Evolutionary conservation across 1,140 invertebrate genomes (phyloP).

Genomic region (Micrasema minimum): DNA sequence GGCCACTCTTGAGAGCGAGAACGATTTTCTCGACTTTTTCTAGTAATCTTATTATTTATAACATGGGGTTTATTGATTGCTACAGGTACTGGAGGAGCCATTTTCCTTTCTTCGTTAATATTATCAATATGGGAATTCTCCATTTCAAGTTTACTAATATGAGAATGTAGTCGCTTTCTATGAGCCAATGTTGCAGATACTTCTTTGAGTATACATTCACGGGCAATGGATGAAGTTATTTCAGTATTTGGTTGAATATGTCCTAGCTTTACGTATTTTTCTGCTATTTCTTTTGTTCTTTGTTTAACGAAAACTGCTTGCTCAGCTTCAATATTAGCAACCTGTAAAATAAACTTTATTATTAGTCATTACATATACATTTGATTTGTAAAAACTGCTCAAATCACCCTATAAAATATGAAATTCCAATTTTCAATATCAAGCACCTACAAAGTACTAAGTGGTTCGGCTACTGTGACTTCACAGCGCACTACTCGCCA

Average conservation of each 20-base stretch:
- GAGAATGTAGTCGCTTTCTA: constrained; percentile 81
- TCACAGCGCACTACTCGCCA: too few relatives aligned
- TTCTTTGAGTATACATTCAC: constrained; percentile 85
- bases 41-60: constrained; percentile 63
- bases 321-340: constrained; percentile 73
- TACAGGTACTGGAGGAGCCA: constrained; percentile 65
- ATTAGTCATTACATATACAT: not conserved
- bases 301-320: constrained; percentile 75
- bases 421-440: too few relatives aligned
- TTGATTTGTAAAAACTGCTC: too few relatives aligned
- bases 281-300: constrained; percentile 75
- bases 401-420: too few relatives aligned
- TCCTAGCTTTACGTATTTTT: constrained; percentile 71
- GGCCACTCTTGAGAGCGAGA: constrained; percentile 90
- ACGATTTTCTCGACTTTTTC: constrained; percentile 78
- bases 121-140: constrained; percentile 81
- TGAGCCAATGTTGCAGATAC: constrained; percentile 84
- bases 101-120: constrained; percentile 72
- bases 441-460: too few relatives aligned
- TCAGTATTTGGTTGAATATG: constrained; percentile 66
- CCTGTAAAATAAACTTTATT: constrained; percentile 57
- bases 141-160: constrained; percentile 79
- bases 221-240: constrained; percentile 73
- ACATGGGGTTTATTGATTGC: constrained; percentile 63
- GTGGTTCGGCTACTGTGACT: too few relatives aligned